phyloP scores from a whole-genome alignment of 2,797 vertebrate genomes.

The Argyrosomus regius region DNA sequence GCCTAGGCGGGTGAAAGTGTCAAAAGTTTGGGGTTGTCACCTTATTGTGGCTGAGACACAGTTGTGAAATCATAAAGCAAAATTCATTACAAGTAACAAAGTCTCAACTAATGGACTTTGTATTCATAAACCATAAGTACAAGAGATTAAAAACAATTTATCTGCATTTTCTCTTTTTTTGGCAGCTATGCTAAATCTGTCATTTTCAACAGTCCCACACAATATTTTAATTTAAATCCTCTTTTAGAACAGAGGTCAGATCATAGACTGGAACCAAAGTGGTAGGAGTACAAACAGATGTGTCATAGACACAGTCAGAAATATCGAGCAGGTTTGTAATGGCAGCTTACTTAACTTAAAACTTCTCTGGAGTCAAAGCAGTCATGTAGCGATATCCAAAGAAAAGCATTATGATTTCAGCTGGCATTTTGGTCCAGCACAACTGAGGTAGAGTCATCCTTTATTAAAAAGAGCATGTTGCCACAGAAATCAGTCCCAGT shows the following conservation, averaged over 20 bases:
- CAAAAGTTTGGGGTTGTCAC: conserved; percentile 17
- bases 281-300: conserved; percentile 21
- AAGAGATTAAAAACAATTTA: conserved; percentile 25
- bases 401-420: conserved; percentile 34
- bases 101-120: conserved; percentile 1
- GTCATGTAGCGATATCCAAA: conserved; percentile 8
- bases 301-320: conserved; percentile 6
- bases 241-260: conserved; percentile 38
- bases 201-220: conserved; percentile 5
- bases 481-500: conserved; percentile 62
- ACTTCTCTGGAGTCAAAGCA: conserved; percentile 7
- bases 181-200: conserved; percentile 22
- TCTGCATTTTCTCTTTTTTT: conserved; percentile 28
- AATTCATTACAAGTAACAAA: conserved; percentile 28
- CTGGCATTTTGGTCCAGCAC: conserved; percentile 35
- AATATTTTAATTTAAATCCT: conserved; percentile 31
- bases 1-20: not conserved
- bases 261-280: conserved; percentile 32
- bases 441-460: conserved; percentile 44
- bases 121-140: conserved; percentile 1
- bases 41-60: not conserved
- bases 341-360: conserved; percentile 23
- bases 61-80: conserved; percentile 17
- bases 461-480: conserved; percentile 54
- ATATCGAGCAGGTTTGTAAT: conserved; percentile 17